Evolutionary conservation across 2,888 invertebrate genomes (phyloP).

Genomic region (Polymixis flavicincta): DNA sequence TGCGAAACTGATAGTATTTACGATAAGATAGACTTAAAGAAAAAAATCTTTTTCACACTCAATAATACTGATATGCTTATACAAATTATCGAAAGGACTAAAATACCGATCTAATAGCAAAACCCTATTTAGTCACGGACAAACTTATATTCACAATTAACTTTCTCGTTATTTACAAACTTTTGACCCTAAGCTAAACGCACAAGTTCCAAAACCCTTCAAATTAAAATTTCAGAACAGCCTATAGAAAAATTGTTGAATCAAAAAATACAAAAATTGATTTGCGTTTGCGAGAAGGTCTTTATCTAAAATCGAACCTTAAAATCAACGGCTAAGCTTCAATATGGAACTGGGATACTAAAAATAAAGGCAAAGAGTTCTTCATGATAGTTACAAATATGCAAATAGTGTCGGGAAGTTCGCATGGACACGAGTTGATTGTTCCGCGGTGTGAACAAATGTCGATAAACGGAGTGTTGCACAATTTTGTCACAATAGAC

Average conservation of each 20-base stretch:
- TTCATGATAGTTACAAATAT: constrained; percentile 67
- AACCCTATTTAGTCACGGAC: constrained; percentile 50
- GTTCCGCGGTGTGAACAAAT: constrained; percentile 71
- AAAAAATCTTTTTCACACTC: constrained; percentile 47
- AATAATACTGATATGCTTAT: constrained; percentile 37
- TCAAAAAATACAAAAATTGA: constrained; percentile 40
- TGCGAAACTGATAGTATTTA: constrained; percentile 14
- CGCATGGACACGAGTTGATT: constrained; percentile 74
- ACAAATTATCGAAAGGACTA: constrained; percentile 54
- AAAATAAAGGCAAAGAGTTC: constrained; percentile 42
- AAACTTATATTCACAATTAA: constrained; percentile 3
- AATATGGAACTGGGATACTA: not conserved
- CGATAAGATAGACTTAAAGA: constrained; percentile 40
- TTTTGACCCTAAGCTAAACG: not conserved
- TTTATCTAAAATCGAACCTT: constrained; percentile 17
- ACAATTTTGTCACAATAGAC: constrained; percentile 65
- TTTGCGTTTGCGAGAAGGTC: constrained; percentile 18
- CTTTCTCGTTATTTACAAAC: not conserved
- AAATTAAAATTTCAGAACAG: not conserved
- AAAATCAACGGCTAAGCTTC: not conserved
- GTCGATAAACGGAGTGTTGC: constrained; percentile 70
- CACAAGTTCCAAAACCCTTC: constrained; percentile 19
- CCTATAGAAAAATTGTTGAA: constrained; percentile 37
- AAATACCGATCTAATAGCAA: constrained; percentile 61
- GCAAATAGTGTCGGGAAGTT: constrained; percentile 75